phyloP scores from a whole-genome alignment of 35 echinoderm and acorn worm species.

The Chiridota heheva region DNA sequence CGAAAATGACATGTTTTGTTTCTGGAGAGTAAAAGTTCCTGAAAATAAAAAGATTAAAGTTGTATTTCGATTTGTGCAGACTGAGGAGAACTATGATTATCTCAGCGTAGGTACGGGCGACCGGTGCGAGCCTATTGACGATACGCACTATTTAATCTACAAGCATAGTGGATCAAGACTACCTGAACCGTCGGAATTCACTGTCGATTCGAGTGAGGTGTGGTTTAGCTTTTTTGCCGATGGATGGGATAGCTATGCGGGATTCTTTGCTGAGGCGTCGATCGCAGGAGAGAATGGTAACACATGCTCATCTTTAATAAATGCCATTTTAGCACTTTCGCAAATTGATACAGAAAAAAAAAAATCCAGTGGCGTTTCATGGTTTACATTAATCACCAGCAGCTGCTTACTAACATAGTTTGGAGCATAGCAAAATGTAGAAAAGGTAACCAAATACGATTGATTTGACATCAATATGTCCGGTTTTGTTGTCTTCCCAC shows the following conservation, averaged over 20 bases:
- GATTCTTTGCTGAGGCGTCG: slow-evolving; percentile 15
- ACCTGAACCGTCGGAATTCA: slow-evolving; percentile 41
- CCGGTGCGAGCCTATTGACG: slow-evolving; percentile 33
- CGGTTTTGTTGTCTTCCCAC: no score
- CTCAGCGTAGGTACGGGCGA: slow-evolving; percentile 64
- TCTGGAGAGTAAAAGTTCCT: slow-evolving; percentile 70
- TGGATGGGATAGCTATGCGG: slow-evolving; percentile 39
- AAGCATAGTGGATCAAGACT: slow-evolving; percentile 49
- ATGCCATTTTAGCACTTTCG: no score
- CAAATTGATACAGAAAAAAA: no score
- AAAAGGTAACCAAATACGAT: no score
- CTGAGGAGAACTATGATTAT: slow-evolving; percentile 79
- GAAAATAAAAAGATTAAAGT: slow-evolving; percentile 56
- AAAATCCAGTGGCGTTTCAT: no score
- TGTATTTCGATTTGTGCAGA: slow-evolving; percentile 52
- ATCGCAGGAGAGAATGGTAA: background rate
- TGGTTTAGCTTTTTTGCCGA: slow-evolving; percentile 47
- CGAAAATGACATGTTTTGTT: slow-evolving; percentile 57
- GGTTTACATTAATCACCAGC: no score
- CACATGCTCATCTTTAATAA: no score
- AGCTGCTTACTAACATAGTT: no score
- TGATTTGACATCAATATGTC: no score
- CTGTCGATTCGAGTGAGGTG: slow-evolving; percentile 36
- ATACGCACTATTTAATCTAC: slow-evolving; percentile 44
- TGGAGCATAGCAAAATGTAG: no score